Evolutionary conservation across 2,113 vertebrate genomes (phyloP), one percentile per base, ranked within the genome.

Genomic region (Ailurus styani): DNA sequence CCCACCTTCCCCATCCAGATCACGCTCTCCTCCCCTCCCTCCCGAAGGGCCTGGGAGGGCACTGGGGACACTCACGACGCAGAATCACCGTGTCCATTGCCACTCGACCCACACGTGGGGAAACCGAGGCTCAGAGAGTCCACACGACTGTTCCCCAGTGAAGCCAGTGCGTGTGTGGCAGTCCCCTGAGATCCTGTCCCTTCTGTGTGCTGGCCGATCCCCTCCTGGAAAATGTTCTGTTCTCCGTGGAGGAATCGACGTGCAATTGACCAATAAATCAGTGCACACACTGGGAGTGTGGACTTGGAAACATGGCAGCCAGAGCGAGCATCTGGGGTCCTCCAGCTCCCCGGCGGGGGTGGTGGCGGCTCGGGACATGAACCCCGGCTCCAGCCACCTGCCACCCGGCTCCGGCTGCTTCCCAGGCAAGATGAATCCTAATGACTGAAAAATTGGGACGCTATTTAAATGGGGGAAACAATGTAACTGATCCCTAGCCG

Each of bases 401-500:
- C 34, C 12, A 1, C 73, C 45, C 9, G 40, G 6, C 7, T 1
- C 62, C 0, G 27, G 21, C 37, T 6, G 40, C 21, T 40, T 40
- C 57, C n/a, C 1, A 0, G 45, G 70, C 25, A 13, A 62, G 55
- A 70, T 5, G n/a, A 55, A 52, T 23, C 40, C 23, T 29, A 1
- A 37, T 5, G 0, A 7, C 31, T 25, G 25, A 20, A 11, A 31
- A 42, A 4, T 1, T 14, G 31, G 1, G 66, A 34, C 82, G 25
- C 12, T 2, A 2, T 42, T 70, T 21, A 31, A 31, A 2, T 23
- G 0, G 2, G 25, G n/a, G 54, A 84, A 57, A 20, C n/a, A 29
- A 0, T 1, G 29, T 18, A 12, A 17, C 3, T 0, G 5, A 21
- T 52, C 20, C 70, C 29, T 23, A 0, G 1, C 2, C 15, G 0